Base-by-base conservation (phyloP, 2,888 invertebrate species). In the Melikaiella ostensackeni region DNA sequence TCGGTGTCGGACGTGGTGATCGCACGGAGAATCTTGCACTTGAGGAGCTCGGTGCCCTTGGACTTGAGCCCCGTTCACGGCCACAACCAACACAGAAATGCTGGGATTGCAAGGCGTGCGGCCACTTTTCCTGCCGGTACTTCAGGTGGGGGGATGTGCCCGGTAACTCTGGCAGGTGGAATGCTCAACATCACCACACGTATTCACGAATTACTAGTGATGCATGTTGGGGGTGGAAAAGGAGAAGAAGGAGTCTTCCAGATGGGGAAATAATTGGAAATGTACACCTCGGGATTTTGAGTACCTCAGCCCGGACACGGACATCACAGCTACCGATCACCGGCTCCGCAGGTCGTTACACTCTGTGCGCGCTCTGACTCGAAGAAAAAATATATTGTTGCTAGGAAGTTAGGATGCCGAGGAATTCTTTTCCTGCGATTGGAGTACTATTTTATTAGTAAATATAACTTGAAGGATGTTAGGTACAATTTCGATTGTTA, bases 1-100 rank as follows among this genome's bases (percentile, higher is more conserved):
- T 78, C 78, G 80, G 75, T 76, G 80, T 79, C 78, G 75, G 76
- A 73, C 75, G 80, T 75, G 79, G 73, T 81, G 80, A 80, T 80
- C 79, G 75, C 74, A 63, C 77, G 70, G 64, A 74, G 75, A 80
- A 77, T 83, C 80, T 81, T 82, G 81, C 84, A 83, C 84, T 82
- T 81, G 81, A 77, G 81, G 81, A 82, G 82, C 82, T 77, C 82
- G 81, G 81, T 89, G 90, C 89, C 90, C 90, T 90, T 90, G 90
- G 89, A 89, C 89, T 90, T 88, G 88, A 88, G 89, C 87, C 88
- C 90, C 89, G 90, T 90, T 90, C 90, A 89, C 89, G 90, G 89
- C 88, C 89, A 89, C 89, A 89, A 90, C 89, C 90, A 89, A 88
- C 89, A 89, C 89, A 89, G 90, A 90, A 90, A 89, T 89, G 89